These are phyloP conservation scores for Uria aalge DNA, from an alignment of 2,113 vertebrate genomes.

Conservation along the genomic window DNA sequence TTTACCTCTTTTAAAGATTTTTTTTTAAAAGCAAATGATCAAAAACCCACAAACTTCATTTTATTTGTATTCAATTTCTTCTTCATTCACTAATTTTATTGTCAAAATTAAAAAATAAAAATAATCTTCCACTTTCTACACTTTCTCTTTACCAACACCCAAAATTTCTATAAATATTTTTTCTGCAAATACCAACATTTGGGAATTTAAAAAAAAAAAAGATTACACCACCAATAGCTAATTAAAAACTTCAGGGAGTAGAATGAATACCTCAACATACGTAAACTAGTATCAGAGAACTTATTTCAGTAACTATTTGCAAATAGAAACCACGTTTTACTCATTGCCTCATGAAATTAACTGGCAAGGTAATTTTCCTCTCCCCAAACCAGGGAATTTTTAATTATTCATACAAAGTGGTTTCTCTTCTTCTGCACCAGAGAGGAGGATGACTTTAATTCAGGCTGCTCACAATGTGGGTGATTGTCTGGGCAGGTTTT, in stretches of 20 bases:
- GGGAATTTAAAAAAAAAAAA: background rate
- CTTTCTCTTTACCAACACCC: background rate
- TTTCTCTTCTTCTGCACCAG: background rate
- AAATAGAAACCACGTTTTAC: background rate
- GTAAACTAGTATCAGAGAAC: background rate
- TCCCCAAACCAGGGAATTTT: background rate
- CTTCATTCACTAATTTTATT: background rate
- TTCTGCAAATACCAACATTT: background rate
- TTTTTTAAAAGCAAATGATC: rapidly evolving
- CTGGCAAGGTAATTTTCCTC: background rate
- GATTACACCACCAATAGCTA: rapidly evolving
- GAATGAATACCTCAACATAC: background rate
- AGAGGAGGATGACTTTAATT: background rate
- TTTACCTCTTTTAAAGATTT: background rate
- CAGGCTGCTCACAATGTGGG: rapidly evolving
- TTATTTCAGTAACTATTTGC: background rate
- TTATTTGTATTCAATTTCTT: background rate
- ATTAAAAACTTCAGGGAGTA: background rate
- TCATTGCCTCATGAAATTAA: background rate
- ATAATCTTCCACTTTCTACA: background rate
- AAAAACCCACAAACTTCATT: rapidly evolving
- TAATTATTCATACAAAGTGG: background rate
- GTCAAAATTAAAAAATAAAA: background rate
- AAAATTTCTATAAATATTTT: background rate
- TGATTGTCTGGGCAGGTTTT: rapidly evolving